phyloP scores from a whole-genome alignment of 2,888 invertebrate genomes.

The Apoderus coryli region DNA sequence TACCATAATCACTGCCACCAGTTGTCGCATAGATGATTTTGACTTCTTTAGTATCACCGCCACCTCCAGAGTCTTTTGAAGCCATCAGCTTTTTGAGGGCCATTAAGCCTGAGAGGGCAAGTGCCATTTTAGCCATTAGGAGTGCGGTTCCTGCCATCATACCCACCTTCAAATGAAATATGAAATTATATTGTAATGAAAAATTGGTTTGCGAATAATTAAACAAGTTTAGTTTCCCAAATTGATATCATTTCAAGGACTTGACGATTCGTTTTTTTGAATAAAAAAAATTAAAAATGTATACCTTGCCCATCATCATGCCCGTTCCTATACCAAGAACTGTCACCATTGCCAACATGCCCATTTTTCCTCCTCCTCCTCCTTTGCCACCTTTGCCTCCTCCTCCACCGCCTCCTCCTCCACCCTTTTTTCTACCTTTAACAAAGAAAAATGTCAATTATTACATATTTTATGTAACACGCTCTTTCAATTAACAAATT shows the following conservation, averaged over 20 bases:
- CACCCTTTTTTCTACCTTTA: slow-evolving; percentile 38
- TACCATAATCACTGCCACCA: slow-evolving; percentile 22
- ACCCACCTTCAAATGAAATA: slow-evolving; percentile 38
- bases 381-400: slow-evolving; percentile 27
- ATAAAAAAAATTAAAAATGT: no score
- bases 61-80: slow-evolving; percentile 36
- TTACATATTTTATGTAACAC: no score
- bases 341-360: slow-evolving; percentile 42
- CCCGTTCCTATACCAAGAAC: slow-evolving; percentile 49
- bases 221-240: no score
- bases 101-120: slow-evolving; percentile 44
- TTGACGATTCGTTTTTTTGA: no score
- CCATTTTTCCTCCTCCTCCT: slow-evolving; percentile 26
- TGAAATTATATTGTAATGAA: no score
- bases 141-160: slow-evolving; percentile 52
- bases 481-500: no score
- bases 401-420: slow-evolving; percentile 21
- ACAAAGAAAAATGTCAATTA: no score
- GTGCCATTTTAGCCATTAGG: slow-evolving; percentile 49
- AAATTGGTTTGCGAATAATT: no score
- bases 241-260: no score
- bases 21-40: slow-evolving; percentile 39
- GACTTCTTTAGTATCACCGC: slow-evolving; percentile 16
- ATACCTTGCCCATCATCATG: slow-evolving; percentile 45
- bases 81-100: slow-evolving; percentile 47